These are phyloP conservation scores for Noctuana brunneofusca DNA, from an alignment of 2,888 invertebrate species.

Conservation along the genomic window DNA sequence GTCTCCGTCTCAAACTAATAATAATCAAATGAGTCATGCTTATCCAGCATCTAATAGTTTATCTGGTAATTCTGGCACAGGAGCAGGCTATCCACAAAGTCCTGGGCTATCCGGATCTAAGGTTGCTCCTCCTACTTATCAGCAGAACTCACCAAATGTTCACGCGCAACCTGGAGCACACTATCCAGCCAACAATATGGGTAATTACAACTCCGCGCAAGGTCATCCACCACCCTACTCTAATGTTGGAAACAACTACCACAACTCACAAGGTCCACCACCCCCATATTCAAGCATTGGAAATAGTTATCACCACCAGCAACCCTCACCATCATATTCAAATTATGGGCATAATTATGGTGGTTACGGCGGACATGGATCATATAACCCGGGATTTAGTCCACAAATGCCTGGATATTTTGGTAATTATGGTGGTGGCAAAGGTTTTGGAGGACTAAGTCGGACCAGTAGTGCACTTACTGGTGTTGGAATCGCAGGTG, in stretches of 20 bases:
- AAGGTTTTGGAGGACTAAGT: constrained; percentile 62
- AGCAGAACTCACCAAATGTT: constrained; percentile 43
- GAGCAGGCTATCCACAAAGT: constrained; percentile 48
- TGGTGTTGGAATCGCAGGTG: constrained; percentile 74
- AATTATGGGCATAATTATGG: constrained; percentile 48
- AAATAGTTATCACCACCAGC: constrained; percentile 58
- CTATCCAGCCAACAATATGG: constrained; percentile 20
- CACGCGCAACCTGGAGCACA: constrained; percentile 29
- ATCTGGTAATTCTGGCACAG: constrained; percentile 57
- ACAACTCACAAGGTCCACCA: constrained; percentile 63
- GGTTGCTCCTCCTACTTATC: constrained; percentile 59
- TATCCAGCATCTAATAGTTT: constrained; percentile 67
- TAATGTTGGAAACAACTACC: constrained; percentile 50
- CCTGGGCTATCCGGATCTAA: constrained; percentile 50
- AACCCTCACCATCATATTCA: constrained; percentile 61
- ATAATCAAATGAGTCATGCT: constrained; percentile 51
- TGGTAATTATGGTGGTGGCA: constrained; percentile 61
- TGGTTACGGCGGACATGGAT: constrained; percentile 53
- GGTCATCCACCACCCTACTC: constrained; percentile 39
- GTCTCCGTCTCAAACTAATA: constrained; percentile 32
- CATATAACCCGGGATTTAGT: constrained; percentile 52
- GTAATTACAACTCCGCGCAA: constrained; percentile 34
- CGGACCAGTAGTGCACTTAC: constrained; percentile 63
- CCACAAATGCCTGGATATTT: constrained; percentile 72
- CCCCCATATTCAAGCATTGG: constrained; percentile 62